Evolutionary conservation across 2,888 invertebrate genomes (phyloP).

Genomic region (Protodeltote pygarga): DNA sequence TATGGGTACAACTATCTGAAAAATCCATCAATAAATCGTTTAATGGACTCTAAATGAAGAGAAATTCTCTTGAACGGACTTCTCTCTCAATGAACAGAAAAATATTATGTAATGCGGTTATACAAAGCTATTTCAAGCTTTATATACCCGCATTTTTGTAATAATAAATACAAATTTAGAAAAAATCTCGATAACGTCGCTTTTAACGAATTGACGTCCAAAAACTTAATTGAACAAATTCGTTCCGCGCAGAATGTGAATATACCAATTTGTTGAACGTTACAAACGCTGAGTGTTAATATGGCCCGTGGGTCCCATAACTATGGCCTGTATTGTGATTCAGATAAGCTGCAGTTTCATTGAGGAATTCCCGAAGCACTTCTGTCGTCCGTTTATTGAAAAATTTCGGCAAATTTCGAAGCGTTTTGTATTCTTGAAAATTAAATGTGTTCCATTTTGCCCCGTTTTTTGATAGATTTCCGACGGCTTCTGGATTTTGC

Average conservation of each 20-base stretch:
- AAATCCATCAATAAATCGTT: no score
- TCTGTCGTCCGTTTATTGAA: slow-evolving; percentile 32
- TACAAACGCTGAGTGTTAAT: slow-evolving; percentile 41
- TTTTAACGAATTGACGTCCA: slow-evolving; percentile 18
- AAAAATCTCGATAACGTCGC: not conserved
- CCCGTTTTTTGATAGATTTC: no score
- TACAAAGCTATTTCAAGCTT: no score
- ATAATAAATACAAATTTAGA: not conserved
- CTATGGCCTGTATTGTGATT: slow-evolving; percentile 52
- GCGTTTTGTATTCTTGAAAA: no score
- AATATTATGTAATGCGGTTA: no score
- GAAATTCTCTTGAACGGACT: no score
- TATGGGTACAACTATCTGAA: no score
- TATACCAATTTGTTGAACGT: slow-evolving; percentile 47
- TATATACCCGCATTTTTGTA: no score
- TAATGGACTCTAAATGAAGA: no score
- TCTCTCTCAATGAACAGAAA: no score
- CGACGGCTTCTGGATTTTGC: no score
- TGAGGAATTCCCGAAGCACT: slow-evolving; percentile 33
- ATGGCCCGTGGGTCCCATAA: slow-evolving; percentile 40
- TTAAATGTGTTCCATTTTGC: no score
- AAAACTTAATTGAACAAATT: slow-evolving; percentile 37
- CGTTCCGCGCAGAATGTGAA: slow-evolving; percentile 30
- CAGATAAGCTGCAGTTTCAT: slow-evolving; percentile 36
- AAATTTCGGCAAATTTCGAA: slow-evolving; percentile 17